Evolutionary conservation across 2,888 invertebrate species (phyloP), one percentile per base, ranked within the genome.

Genomic region (Nomada fucata): DNA sequence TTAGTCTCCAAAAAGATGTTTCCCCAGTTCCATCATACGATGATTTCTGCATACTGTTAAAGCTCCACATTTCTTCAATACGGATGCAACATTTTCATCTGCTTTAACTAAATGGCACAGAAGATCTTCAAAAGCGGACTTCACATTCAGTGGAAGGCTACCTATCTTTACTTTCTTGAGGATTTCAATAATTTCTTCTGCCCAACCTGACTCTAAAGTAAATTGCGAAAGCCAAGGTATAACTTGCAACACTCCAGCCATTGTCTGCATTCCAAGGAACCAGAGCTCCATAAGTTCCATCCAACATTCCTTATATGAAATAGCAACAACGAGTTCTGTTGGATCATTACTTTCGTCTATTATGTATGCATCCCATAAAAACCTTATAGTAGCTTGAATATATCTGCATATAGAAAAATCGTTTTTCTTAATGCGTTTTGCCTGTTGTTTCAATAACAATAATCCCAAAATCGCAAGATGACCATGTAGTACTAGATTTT

Each of bases 261-360:
- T 96, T 1, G 98, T 98, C 93, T 98, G 98, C 97, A 98, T 98
- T 29, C 98, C 98, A 82, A 98, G 94, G 94, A 98, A 98, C 98
- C 98, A 98, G 18, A 98, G 94, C 91, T 98, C 98, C 92, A 97
- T 97, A 79, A 98, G 95, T 93, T 98, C 98, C 94, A 96, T 96
- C 98, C 98, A 98, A 90, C 96, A 95, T 92, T 97, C 97, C 91
- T 98, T 97, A 93, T 98, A 98, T 2, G 96, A 95, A 94, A 97
- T 97, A 1, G 98, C 96, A 0, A 98, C 97, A 2, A 98, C 97
- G 79, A 98, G 94, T 70, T 97, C 96, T 13, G 95, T 96, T 0
- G 97, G 97, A 92, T 98, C 97, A 92, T 96, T 97, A 18, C 97
- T 97, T 92, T 98, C 98, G 91, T 98, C 98, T 78, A 98, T 96